These are phyloP conservation scores for Aphidius colemani DNA, from an alignment of 2,888 invertebrate species.

Conservation along the genomic window DNA sequence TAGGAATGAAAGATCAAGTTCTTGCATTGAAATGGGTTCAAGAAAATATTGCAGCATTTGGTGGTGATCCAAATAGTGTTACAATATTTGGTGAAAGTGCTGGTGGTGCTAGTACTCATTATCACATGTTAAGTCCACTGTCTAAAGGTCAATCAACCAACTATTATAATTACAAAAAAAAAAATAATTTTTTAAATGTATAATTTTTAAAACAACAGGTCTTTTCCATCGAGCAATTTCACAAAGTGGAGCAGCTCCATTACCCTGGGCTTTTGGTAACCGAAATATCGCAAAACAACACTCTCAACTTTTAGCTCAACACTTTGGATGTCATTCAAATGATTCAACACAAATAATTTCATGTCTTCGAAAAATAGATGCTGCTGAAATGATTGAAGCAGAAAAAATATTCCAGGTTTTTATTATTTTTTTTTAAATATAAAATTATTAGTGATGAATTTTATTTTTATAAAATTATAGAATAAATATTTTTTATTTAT, in stretches of 20 bases:
- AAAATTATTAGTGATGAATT: background rate
- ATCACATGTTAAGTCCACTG: conserved; percentile 70
- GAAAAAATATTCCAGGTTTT: conserved; percentile 73
- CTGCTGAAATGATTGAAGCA: conserved; percentile 68
- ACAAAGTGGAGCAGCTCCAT: conserved; percentile 74
- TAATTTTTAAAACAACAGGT: background rate
- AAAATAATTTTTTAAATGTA: no score
- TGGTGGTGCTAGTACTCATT: conserved; percentile 71
- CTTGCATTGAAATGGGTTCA: conserved; percentile 68
- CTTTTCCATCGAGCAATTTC: conserved; percentile 69
- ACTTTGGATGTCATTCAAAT: conserved; percentile 66
- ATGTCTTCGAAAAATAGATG: conserved; percentile 68
- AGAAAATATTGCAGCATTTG: conserved; percentile 66
- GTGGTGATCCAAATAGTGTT: conserved; percentile 68
- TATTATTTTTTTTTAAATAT: background rate
- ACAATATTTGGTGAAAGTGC: conserved; percentile 75
- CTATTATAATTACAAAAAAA: background rate
- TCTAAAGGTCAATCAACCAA: conserved; percentile 59
- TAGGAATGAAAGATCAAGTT: conserved; percentile 71
- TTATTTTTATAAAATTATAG: background rate
- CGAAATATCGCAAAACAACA: conserved; percentile 66
- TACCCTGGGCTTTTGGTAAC: conserved; percentile 70
- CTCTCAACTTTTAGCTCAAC: conserved; percentile 66
- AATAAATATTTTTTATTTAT: background rate
- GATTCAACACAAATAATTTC: conserved; percentile 64